Base-by-base conservation (phyloP, 1,140 invertebrate species). In the Anagrus nilaparvatae region DNA sequence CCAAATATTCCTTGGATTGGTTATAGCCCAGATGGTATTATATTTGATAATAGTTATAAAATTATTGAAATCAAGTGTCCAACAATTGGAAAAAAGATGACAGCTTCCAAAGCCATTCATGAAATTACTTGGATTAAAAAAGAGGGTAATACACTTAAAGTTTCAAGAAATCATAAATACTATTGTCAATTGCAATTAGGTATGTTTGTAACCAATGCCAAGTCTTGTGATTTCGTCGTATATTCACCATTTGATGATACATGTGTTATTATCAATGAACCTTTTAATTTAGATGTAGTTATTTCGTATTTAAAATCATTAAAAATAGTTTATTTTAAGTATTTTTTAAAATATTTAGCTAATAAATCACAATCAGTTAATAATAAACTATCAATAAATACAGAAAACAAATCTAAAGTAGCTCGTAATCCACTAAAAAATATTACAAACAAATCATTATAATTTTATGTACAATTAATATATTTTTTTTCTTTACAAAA, bases 61-160 rank as follows among this genome's bases (percentile, higher is more conserved):
- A 34, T 34, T 20, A 10, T 31, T n/a, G 32, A 34, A 20, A 19
- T 34, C 7, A 34, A 34, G 10, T 34, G 32, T 19, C 32, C 32
- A 34, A 34, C 19, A 18, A 20, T 20, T 12, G 32, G 32, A 7
- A 34, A 34, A 34, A n/a, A n/a, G n/a, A n/a, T n/a, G n/a, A n/a
- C n/a, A n/a, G n/a, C n/a, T n/a, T n/a, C n/a, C n/a, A n/a, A n/a
- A n/a, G n/a, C n/a, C n/a, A n/a, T n/a, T n/a, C n/a, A n/a, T n/a
- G n/a, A n/a, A n/a, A n/a, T n/a, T n/a, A 34, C 31, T 17, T 17
- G 5, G 16, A 17, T 32, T 8, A 7, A 32, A 4, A 17, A 32
- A 3, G 12, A 17, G 4, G 31, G 31, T 6, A 17, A 5, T 17
- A n/a, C 12, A 7, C 6, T 17, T 12, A 8, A 18, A 5, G 19